Conservation (phyloP, 2,888 invertebrate species). For the Leuctra nigra region DNA sequence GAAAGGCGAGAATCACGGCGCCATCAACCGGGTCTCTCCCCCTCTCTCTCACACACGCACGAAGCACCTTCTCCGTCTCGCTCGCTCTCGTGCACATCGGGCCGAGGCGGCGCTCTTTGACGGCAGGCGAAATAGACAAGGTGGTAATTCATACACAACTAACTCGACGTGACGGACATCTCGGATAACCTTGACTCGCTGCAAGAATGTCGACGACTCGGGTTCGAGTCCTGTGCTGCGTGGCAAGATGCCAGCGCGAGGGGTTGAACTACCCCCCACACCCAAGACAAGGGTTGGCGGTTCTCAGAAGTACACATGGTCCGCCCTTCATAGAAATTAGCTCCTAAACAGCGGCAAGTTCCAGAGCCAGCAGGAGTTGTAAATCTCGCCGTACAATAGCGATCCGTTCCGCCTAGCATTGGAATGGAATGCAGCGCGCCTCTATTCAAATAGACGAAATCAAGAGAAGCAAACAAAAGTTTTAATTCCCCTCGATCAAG, state of each 20-base stretch:
- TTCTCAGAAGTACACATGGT: constrained; percentile 5
- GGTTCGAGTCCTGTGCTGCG: background rate
- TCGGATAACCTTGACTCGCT: background rate
- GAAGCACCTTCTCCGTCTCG: background rate
- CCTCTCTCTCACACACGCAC: background rate
- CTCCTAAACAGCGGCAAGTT: background rate
- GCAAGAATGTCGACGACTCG: constrained; percentile 3
- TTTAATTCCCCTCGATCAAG: too few species aligned
- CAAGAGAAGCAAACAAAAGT: too few species aligned
- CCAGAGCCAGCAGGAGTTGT: too few species aligned
- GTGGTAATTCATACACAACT: background rate
- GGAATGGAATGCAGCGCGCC: constrained; percentile 8
- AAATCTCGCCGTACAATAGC: too few species aligned
- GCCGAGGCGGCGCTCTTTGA: background rate
- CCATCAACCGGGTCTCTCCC: background rate
- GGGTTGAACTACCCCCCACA: background rate
- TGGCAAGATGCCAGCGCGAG: background rate
- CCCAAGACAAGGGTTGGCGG: background rate
- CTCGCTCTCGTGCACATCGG: too few species aligned
- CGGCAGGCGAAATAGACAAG: too few species aligned
- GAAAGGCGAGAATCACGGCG: constrained; percentile 15
- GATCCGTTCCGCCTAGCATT: constrained; percentile 10
- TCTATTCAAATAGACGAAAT: constrained; percentile 13
- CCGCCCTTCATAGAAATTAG: background rate
- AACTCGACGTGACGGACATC: background rate